Evolutionary conservation across 2,888 invertebrate genomes (phyloP).

Genomic region (Dyspetes luteomarginatus): DNA sequence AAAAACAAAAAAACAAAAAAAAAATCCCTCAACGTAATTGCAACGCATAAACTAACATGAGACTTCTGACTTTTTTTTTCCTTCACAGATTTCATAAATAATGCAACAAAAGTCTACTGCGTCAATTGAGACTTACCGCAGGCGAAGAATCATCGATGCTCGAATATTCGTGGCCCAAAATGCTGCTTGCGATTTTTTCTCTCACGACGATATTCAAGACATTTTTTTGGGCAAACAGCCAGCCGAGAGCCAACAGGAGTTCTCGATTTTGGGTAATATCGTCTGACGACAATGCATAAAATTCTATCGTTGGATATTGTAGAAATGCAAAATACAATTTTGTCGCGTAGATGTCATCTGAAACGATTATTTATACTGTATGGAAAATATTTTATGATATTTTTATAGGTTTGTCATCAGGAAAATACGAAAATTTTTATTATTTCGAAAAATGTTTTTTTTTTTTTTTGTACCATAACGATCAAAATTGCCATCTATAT

Average conservation of each 20-base stretch:
- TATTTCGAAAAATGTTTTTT: not conserved
- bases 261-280: conserved; percentile 74
- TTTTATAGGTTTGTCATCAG: too few species aligned
- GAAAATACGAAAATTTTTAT: not conserved
- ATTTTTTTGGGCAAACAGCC: conserved; percentile 78
- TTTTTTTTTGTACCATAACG: conserved; percentile 68
- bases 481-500: conserved; percentile 64
- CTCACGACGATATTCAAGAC: conserved; percentile 70
- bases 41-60: not conserved
- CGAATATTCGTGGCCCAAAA: conserved; percentile 76
- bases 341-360: conserved; percentile 73
- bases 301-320: conserved; percentile 79
- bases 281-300: conserved; percentile 76
- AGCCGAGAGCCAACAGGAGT: conserved; percentile 80
- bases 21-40: not conserved
- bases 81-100: not conserved
- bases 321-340: conserved; percentile 79
- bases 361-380: conserved; percentile 49
- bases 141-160: conserved; percentile 10
- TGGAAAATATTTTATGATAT: too few species aligned
- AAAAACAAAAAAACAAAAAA: too few species aligned
- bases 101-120: not conserved
- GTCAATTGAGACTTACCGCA: conserved; percentile 17
- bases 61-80: not conserved
- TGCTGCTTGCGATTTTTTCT: conserved; percentile 71